Evolutionary conservation across 2,113 vertebrate species (phyloP), one percentile per base, ranked within the genome.

Genomic region (Embiotoca jacksoni): DNA sequence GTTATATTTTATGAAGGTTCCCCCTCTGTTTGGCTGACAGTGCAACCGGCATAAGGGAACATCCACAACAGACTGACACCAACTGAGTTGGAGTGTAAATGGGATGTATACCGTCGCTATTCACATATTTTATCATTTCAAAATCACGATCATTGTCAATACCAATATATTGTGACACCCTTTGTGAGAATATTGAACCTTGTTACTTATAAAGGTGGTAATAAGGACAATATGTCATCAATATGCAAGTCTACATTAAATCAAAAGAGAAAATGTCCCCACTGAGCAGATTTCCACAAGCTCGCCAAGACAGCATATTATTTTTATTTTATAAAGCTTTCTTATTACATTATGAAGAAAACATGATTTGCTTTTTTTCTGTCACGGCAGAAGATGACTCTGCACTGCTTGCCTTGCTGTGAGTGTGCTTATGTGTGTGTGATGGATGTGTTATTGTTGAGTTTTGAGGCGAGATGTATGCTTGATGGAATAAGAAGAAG

Each of bases 381-480:
- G 72, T 85, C 81, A 81, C n/a, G 53, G 41, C 11, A 59, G 74
- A 80, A 62, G 62, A 85, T 89, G 80, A 81, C 80, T 84, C 63
- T 76, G 80, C 78, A 78, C 70, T 65, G 72, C 50, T 50, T 11
- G 50, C 72, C 71, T 36, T 37, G n/a, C 33, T 23, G 75, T 75
- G 66, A 68, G 53, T 55, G 32, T 23, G 31, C 37, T 36, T 41
- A 10, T 47, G 56, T 72, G 83, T 75, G 23, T 68, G 80, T 93
- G 92, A 93, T 93, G 85, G 90, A 93, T 93, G 88, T 92, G 91
- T 92, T 92, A 88, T 93, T 90, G 89, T 90, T 80, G 85, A 77
- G 88, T 89, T 90, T 88, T 92, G 90, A 89, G 88, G 86, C 89
- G 66, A 87, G 90, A 92, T 92, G 88, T 88, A 86, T 87, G 81